Evolutionary conservation across 2,888 invertebrate genomes (phyloP).

Genomic region (Hyles lineata): DNA sequence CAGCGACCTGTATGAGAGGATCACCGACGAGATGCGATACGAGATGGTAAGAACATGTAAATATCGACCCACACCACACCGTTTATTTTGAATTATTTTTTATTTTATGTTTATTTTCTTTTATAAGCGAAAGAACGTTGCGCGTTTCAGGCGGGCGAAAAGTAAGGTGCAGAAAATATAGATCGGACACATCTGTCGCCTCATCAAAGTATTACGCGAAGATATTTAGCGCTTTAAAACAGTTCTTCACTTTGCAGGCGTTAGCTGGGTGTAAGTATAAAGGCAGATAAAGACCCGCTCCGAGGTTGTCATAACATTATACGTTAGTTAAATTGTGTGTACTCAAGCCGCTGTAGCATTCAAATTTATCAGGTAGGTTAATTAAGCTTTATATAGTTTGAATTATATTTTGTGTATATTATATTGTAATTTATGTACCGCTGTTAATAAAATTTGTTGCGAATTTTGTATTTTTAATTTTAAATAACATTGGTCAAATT

Average conservation of each 20-base stretch:
- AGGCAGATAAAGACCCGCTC: constrained; percentile 65
- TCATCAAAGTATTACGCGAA: constrained; percentile 78
- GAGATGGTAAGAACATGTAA: constrained; percentile 91
- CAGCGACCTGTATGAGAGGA: constrained; percentile 92
- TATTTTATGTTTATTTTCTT: constrained; percentile 57
- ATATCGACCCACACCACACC: constrained; percentile 63
- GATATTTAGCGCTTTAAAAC: constrained; percentile 81
- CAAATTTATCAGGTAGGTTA: constrained; percentile 65
- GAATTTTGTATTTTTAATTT: constrained; percentile 39
- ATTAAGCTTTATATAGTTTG: constrained; percentile 57
- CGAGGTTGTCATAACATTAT: constrained; percentile 36
- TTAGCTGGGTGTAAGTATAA: constrained; percentile 78
- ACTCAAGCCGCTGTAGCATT: constrained; percentile 44
- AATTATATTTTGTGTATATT: constrained; percentile 70
- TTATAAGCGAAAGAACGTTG: constrained; percentile 60
- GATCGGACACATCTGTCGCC: constrained; percentile 76
- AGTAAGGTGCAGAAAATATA: constrained; percentile 79
- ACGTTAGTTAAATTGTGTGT: constrained; percentile 43
- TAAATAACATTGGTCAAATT: neutral
- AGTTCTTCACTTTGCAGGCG: constrained; percentile 82
- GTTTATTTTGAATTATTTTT: constrained; percentile 35
- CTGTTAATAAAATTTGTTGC: constrained; percentile 75
- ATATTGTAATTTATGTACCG: constrained; percentile 74
- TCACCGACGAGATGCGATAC: constrained; percentile 96
- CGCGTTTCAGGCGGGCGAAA: constrained; percentile 81